A percentile compares a stretch with the other conserved stretches of the same genome.
These are phyloP conservation scores for Epizoanthus fatuus DNA, from an alignment of 92 coral and sea anemone species.

Conservation along the genomic window DNA sequence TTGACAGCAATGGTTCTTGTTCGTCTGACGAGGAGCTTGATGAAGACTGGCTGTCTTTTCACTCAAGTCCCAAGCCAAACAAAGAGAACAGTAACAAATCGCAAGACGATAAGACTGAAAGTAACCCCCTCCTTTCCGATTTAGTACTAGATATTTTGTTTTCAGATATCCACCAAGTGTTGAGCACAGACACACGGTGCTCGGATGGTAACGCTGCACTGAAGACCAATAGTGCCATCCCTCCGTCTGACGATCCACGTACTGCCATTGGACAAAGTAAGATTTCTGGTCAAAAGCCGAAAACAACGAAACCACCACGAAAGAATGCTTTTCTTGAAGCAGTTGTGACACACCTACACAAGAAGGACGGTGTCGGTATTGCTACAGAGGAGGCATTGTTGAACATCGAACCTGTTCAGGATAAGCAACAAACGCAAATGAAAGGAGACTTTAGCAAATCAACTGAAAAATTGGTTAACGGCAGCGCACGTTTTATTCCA, in stretches of 20 bases:
- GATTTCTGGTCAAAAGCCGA: neutral
- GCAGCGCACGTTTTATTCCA: no score
- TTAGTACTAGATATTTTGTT: neutral
- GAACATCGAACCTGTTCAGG: neutral
- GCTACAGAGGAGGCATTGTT: neutral
- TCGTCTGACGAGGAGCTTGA: neutral
- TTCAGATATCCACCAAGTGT: neutral
- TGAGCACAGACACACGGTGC: neutral
- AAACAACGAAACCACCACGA: neutral
- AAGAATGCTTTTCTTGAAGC: slow-evolving; percentile 1
- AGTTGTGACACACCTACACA: slow-evolving; percentile 9
- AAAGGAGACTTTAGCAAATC: no score
- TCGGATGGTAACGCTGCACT: neutral
- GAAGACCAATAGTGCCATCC: no score
- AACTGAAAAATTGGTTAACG: no score
- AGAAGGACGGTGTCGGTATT: neutral
- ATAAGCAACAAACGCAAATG: neutral
- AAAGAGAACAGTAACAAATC: neutral
- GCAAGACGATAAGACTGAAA: no score
- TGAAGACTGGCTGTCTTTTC: neutral
- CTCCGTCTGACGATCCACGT: neutral
- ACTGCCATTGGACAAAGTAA: neutral
- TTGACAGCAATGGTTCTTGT: neutral
- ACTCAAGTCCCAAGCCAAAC: neutral
- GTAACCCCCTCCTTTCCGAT: no score